A percentile compares a stretch with the other conserved stretches of the same genome.
phyloP scores from a whole-genome alignment of 2,113 vertebrate species.

The Heteronetta atricapilla region DNA sequence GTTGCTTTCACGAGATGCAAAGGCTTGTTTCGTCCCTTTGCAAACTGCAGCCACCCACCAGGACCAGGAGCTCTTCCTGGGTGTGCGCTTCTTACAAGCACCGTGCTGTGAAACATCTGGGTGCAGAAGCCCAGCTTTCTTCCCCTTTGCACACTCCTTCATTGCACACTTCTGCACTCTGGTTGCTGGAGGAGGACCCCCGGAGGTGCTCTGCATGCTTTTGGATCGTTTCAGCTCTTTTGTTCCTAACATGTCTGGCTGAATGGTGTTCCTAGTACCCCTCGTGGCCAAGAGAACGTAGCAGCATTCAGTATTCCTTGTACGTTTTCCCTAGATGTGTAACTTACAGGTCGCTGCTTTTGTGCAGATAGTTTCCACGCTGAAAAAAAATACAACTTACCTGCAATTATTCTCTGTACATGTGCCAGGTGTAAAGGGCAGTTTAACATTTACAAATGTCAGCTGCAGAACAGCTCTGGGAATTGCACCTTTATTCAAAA shows the following conservation, averaged over 20 bases:
- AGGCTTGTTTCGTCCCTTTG: not conserved
- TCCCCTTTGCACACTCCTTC: not conserved
- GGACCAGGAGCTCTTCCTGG: not conserved
- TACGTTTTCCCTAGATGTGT: not conserved
- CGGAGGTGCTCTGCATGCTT: not conserved
- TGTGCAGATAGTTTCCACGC: constrained; percentile 9
- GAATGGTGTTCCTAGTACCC: not conserved
- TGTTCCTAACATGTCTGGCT: not conserved
- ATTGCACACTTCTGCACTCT: accelerated
- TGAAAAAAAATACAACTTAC: not conserved
- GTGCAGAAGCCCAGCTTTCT: not conserved
- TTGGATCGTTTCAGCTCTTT: not conserved
- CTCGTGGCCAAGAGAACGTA: accelerated
- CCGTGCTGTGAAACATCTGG: not conserved
- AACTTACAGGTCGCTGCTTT: not conserved
- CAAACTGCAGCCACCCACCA: not conserved
- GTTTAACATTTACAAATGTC: not conserved
- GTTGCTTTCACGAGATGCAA: not conserved
- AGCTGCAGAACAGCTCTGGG: not conserved
- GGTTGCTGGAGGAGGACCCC: not conserved
- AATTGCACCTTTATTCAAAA: not conserved
- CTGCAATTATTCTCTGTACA: not conserved
- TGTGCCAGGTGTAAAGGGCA: not conserved
- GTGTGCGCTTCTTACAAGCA: not conserved
- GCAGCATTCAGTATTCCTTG: not conserved